Evolutionary conservation across 2,888 invertebrate genomes (phyloP), one percentile per base, ranked within the genome.

Genomic region (Ephialtes manifestator): DNA sequence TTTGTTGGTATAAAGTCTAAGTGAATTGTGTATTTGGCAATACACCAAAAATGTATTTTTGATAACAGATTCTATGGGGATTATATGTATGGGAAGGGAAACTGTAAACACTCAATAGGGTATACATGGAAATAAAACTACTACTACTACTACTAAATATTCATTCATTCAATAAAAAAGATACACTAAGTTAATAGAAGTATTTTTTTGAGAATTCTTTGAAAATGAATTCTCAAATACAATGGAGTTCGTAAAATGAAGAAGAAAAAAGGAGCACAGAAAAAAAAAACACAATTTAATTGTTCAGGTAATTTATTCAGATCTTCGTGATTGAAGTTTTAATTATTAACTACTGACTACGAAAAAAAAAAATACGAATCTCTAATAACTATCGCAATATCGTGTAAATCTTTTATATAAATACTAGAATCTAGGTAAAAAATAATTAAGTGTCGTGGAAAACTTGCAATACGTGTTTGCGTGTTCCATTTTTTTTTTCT

Each of bases 351-450:
- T 68, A 24, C 24, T 43, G 60, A n/a, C 58, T 76, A 87, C 77
- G 77, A 24, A 24, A 24, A 81, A 75, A 77, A 71, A 80, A 83
- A 78, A 39, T 51, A 53, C 7, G 60, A 79, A 51, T 65, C 28
- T 35, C 68, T 39, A 39, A 65, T 65, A 39, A 20, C 43, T 39
- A 65, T 65, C 39, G 39, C 10, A 39, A 65, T 20, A 65, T 43
- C 72, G 71, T 60, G 68, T 82, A 81, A 48, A n/a, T 28, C 20
- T 71, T 74, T 67, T 60, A 28, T 87, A 89, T 89, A 88, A 89
- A 89, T 89, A 88, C 79, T 87, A 86, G 83, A 58, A 85, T 55
- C 83, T 89, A 88, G 35, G 70, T 87, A 84, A 79, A 81, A 85
- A 85, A 84, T 78, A 84, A 86, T 81, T 60, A 74, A 72, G 60